A percentile compares a stretch with the other conserved stretches of the same genome.
Evolutionary conservation across 1,140 invertebrate species (phyloP).

Genomic region (Aphaenogaster floridana): DNA sequence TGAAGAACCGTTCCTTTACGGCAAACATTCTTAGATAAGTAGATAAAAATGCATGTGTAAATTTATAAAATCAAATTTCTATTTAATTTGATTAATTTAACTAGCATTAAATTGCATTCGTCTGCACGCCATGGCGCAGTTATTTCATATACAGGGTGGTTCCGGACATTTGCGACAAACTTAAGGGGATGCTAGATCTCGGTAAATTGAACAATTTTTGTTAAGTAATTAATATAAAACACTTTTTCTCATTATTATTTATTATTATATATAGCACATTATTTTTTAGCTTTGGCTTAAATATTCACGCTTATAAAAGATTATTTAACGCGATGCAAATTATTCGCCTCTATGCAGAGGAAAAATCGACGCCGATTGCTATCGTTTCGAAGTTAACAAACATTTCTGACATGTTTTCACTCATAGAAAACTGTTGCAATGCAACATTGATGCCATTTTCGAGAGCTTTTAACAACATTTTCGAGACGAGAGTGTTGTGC

Average conservation of each 20-base stretch:
- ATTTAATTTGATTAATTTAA: background rate
- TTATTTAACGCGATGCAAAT: background rate
- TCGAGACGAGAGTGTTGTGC: too few species aligned
- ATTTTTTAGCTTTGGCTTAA: background rate
- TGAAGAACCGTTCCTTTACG: background rate
- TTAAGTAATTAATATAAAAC: background rate
- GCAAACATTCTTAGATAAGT: background rate
- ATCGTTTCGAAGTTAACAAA: background rate
- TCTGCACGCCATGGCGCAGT: background rate
- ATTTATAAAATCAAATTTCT: constrained; percentile 1
- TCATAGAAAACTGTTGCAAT: background rate
- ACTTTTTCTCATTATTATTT: background rate
- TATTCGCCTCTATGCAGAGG: background rate
- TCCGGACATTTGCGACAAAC: too few species aligned
- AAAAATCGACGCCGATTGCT: background rate
- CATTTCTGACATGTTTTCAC: background rate
- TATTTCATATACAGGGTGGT: background rate
- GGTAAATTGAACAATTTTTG: too few species aligned
- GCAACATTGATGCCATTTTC: background rate
- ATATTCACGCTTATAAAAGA: background rate
- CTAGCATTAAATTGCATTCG: too few species aligned
- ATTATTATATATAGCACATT: background rate
- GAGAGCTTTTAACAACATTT: background rate
- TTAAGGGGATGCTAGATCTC: too few species aligned
- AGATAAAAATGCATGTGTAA: constrained; percentile 24